Base-by-base conservation (phyloP, 2,113 vertebrate species). In the Gadus chalcogrammus region DNA sequence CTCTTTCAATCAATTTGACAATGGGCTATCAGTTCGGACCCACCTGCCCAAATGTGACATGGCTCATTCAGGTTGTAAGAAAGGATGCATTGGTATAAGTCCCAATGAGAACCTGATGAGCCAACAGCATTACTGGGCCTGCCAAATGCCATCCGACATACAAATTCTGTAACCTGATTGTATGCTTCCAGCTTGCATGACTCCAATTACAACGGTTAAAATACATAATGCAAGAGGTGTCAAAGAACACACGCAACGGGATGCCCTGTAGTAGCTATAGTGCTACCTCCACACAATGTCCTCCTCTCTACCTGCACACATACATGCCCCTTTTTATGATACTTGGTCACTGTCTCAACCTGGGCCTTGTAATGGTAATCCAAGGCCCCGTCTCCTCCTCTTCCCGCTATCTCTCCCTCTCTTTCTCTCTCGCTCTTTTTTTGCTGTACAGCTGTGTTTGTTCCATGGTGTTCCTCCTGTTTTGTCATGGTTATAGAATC, bases 401-500 rank as follows among this genome's bases (percentile, higher is more conserved):
- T 79, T 76, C 79, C 85, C 73, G 80, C 69, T 86, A 61, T 86
- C 80, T 87, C 75, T 82, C 80, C 77, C 77, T 67, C 24, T 89
- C 69, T 75, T n/a, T 84, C 76, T 80, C 31, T 87, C 11, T 65
- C 58, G 68, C 71, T 72, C 82, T 66, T 82, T 80, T 85, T 48
- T 48, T 48, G 42, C 42, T 48, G 42, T 48, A 9, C 42, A 48
- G 42, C 42, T 48, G 42, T 42, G 38, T 48, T 48, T 52, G 65
- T 66, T 20, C 89, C 92, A 90, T 93, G 93, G 92, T 95, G 93
- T 92, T 78, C 66, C 82, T 84, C 61, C 93, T 83, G 91, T 89
- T 92, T 94, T 93, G 92, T 97, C 93, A 94, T 95, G 91, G 93
- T 94, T 92, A 92, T 90, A 85, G 93, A 93, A 94, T 94, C 94